Base-by-base conservation (phyloP, 2,113 vertebrate species). In the Ictalurus furcatus region DNA sequence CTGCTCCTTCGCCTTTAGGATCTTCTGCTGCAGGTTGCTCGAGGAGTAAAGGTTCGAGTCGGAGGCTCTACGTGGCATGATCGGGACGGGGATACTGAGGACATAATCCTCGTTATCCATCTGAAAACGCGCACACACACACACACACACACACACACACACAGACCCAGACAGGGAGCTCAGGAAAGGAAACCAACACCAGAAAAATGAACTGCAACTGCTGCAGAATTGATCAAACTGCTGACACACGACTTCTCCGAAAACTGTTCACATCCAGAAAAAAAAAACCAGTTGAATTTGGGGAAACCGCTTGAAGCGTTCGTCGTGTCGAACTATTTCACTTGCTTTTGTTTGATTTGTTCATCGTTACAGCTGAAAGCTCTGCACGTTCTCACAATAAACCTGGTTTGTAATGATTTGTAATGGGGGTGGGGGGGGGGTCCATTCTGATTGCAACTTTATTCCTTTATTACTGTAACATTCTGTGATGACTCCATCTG, bases 1-100 rank as follows among this genome's bases (percentile, higher is more conserved):
- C 96, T 99, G 97, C 94, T 99, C 98, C 0, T 97, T 99, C 93
- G 99, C 96, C 94, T 98, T 98, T 87, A 99, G 96, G 90, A 99
- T 98, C 95, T 99, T 99, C 94, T 99, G 98, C 94, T 98, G 97
- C 92, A 99, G 96, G 25, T 48, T 59, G 1, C 48, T 80, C 91
- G 48, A 81, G 44, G 93, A 84, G 65, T 96, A 95, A 84, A 95
- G 91, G 82, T 94, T 95, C 90, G 94, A 94, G 0, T 98, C 98
- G 0, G 96, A 86, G 69, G 97, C 97, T 0, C 97, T 94, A 9
- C 97, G 97, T 76, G 97, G 96, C 82, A 97, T 93, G 0, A 96
- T 14, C 4, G 94, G 89, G 2, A 92, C 28, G 0, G 97, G 91
- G 28, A 96, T 92, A 93, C 89, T 94, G 86, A 96, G 94, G 1